Evolutionary conservation across 2,888 invertebrate species (phyloP).

Genomic region (Nysson spinosus): DNA sequence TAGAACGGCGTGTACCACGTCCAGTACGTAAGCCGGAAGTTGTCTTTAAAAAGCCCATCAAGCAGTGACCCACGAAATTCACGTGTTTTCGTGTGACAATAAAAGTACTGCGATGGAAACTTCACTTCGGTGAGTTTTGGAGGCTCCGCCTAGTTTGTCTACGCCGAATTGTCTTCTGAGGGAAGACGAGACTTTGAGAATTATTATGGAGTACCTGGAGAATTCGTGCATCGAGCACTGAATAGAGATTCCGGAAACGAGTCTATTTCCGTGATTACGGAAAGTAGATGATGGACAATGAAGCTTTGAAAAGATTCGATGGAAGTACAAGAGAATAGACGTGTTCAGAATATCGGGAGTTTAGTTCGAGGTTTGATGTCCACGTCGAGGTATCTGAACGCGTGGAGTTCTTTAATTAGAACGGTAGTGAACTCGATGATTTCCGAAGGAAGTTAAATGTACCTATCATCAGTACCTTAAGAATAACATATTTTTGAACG

Average conservation of each 20-base stretch:
- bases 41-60: conserved; percentile 75
- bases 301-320: too few species aligned
- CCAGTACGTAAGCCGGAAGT: conserved; percentile 71
- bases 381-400: neutral
- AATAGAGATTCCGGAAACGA: neutral
- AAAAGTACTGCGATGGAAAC: conserved; percentile 10
- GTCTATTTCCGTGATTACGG: neutral
- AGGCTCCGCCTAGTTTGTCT: conserved; percentile 65
- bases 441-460: too few species aligned
- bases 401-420: neutral
- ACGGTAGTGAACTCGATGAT: too few species aligned
- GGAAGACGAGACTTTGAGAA: conserved; percentile 5
- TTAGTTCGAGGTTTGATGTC: neutral
- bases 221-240: conserved; percentile 1
- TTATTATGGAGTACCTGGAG: conserved; percentile 34
- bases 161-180: conserved; percentile 17
- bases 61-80: conserved; percentile 64
- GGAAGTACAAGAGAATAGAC: neutral
- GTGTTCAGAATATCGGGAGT: neutral
- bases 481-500: too few species aligned
- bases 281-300: too few species aligned
- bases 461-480: too few species aligned
- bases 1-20: conserved; percentile 71
- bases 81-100: neutral
- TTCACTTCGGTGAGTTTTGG: conserved; percentile 35